Conservation (phyloP, 2,797 vertebrate species). For the Hemitrygon akajei region DNA sequence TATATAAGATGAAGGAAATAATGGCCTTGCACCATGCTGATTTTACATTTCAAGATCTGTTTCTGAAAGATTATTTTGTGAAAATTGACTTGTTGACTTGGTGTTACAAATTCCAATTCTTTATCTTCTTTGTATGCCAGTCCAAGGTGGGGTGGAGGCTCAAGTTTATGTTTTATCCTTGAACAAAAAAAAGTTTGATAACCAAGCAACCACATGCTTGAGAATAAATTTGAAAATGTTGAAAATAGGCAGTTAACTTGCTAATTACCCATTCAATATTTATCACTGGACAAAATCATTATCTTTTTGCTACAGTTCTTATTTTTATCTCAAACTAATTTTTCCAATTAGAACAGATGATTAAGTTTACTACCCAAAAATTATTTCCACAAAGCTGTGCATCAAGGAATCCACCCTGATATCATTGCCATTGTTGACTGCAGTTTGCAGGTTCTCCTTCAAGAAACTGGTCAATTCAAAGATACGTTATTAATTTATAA, state of each 20-base stretch:
- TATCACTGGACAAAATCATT: neutral
- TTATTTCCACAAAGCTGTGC: neutral
- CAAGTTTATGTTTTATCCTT: neutral
- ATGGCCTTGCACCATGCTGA: slow-evolving; percentile 4
- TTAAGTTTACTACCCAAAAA: neutral
- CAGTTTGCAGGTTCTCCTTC: neutral
- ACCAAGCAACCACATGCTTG: neutral
- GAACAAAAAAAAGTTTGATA: neutral
- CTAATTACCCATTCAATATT: neutral
- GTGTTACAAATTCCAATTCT: neutral
- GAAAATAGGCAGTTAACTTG: neutral
- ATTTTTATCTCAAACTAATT: neutral
- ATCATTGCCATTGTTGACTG: neutral
- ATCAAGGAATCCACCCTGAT: neutral
- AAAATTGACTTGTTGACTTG: neutral
- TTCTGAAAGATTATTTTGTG: neutral
- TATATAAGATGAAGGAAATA: neutral
- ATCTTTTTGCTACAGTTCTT: neutral
- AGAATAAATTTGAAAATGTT: neutral
- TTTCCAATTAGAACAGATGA: neutral
- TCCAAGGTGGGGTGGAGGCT: neutral
- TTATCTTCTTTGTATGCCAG: neutral
- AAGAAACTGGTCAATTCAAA: neutral
- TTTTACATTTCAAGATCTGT: slow-evolving; percentile 16
- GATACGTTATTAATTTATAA: neutral